Percentiles rank a stretch among this genome's conserved stretches.
Conservation (phyloP, 2,888 invertebrate genomes). For the Mayetiola destructor region DNA sequence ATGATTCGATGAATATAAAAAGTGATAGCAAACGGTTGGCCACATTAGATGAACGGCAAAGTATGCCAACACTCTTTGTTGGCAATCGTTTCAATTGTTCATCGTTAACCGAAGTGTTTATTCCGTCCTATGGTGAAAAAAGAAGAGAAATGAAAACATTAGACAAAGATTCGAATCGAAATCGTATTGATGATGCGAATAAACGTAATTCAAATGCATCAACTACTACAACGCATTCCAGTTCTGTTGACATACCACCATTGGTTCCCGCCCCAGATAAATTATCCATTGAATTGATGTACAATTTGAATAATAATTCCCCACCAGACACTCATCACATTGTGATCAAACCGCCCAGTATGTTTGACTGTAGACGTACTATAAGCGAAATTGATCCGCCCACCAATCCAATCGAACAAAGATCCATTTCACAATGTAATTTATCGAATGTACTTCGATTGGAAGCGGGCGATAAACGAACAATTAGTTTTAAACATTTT, state of each 20-base stretch:
- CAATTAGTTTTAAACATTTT: slow-evolving; percentile 31
- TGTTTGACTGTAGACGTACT: slow-evolving; percentile 38
- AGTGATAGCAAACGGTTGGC: slow-evolving; percentile 24
- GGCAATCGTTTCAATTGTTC: slow-evolving; percentile 43
- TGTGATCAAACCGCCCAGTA: slow-evolving; percentile 41
- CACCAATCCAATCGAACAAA: slow-evolving; percentile 45
- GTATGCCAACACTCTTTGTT: slow-evolving; percentile 50
- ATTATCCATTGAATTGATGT: slow-evolving; percentile 40
- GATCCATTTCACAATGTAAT: slow-evolving; percentile 20
- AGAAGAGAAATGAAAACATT: slow-evolving; percentile 13
- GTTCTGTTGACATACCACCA: slow-evolving; percentile 41
- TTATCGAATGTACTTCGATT: slow-evolving; percentile 37
- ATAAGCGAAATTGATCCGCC: slow-evolving; percentile 37
- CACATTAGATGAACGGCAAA: slow-evolving; percentile 41
- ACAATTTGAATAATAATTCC: slow-evolving; percentile 28
- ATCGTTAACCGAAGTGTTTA: slow-evolving; percentile 40
- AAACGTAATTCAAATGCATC: slow-evolving; percentile 16
- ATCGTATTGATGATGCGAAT: slow-evolving; percentile 16
- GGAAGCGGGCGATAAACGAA: too few species aligned
- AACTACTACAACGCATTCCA: slow-evolving; percentile 39
- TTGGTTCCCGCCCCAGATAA: slow-evolving; percentile 38
- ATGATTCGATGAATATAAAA: slow-evolving; percentile 41
- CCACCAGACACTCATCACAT: not conserved
- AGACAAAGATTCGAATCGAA: not conserved
- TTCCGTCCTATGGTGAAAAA: slow-evolving; percentile 37